Evolutionary conservation across 2,113 vertebrate species (phyloP).

Genomic region (Malurus elegans): DNA sequence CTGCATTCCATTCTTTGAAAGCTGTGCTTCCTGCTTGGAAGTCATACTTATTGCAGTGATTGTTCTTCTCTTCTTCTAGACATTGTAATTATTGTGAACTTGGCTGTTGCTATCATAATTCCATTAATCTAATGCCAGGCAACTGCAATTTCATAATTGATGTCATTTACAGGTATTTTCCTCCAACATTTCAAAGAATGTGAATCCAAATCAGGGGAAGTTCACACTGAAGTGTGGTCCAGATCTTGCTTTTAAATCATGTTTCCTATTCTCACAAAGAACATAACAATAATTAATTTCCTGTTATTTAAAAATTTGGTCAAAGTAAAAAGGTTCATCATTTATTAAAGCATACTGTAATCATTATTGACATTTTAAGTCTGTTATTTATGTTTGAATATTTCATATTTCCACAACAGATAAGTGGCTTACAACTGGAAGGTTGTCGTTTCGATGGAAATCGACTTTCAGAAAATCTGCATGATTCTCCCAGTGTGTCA

Average conservation of each 20-base stretch:
- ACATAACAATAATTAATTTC: constrained; percentile 25
- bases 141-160: constrained; percentile 13
- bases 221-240: background rate
- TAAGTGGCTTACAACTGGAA: constrained; percentile 90
- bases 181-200: constrained; percentile 6
- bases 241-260: constrained; percentile 2
- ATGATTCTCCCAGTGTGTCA: constrained; percentile 92
- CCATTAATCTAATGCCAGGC: constrained; percentile 21
- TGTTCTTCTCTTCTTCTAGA: background rate
- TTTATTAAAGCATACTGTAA: background rate
- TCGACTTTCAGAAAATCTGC: constrained; percentile 88
- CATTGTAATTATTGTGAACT: constrained; percentile 8
- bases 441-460: constrained; percentile 93
- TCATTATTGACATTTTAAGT: constrained; percentile 21
- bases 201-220: constrained; percentile 11
- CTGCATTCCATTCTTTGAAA: constrained; percentile 2
- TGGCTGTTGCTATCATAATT: constrained; percentile 20
- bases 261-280: constrained; percentile 30
- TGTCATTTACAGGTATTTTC: constrained; percentile 33
- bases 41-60: background rate
- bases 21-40: background rate
- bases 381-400: background rate
- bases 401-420: constrained; percentile 69
- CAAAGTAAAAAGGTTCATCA: background rate
- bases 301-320: constrained; percentile 2